Evolutionary conservation across 2,888 invertebrate genomes (phyloP), one percentile per base, ranked within the genome.

Genomic region (Thera obeliscata): DNA sequence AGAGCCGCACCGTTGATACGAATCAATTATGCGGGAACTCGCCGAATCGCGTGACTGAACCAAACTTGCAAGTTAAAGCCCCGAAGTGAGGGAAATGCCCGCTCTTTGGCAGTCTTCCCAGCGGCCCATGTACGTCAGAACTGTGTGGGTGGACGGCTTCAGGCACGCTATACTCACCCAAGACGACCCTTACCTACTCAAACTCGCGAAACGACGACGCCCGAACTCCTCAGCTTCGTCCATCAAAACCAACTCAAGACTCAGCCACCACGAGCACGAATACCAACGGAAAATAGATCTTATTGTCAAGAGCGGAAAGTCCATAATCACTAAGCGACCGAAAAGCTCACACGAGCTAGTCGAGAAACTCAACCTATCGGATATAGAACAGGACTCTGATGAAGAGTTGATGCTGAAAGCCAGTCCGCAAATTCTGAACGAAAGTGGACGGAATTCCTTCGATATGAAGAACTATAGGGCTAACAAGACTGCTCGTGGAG

Each of bases 121-220:
- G 85, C 91, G 94, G 72, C 95, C 95, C 80, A 88, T 95, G 85
- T 95, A 95, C 85, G 91, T 95, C 73, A 92, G 94, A 78, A 95
- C 95, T 56, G 94, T 95, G 62, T 97, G 97, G 97, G 94, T 96
- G 67, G 95, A 96, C 81, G 96, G 96, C 33, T 94, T 95, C 76
- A 94, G 96, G 74, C 96, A 96, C 89, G 96, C 96, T 22, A 94
- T 96, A 58, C 90, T 96, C 61, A 94, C 95, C 5, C 90, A 94
- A 68, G 95, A 96, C 87, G 96, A 96, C 84, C 95, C 94, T 0
- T 86, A 87, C 74, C 84, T 86, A 66, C 77, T 86, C 12, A 87
- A 85, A 69, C 77, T 87, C 79, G 76, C 73, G 62, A 87, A 70
- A 81, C 83, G 76, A 77, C 83, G 73, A 73, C 82, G 92, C 56